Base-by-base conservation (phyloP, 2,113 vertebrate genomes). In the Chascanopsetta lugubris region DNA sequence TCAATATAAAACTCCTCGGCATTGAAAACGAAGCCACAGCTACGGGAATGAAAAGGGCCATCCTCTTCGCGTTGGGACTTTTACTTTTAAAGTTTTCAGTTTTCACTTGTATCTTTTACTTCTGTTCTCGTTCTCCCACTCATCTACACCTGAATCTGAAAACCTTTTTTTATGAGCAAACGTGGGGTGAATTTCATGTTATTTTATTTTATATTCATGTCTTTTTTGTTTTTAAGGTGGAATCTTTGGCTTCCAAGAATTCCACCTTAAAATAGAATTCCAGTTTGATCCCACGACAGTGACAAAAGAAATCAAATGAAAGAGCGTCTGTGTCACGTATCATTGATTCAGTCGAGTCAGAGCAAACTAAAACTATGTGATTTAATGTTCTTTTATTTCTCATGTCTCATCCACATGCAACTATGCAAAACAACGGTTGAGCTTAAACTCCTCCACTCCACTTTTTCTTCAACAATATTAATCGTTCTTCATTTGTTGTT, bases 61-160 rank as follows among this genome's bases (percentile, higher is more conserved):
- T 45, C 59, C 25, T 85, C 65, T 62, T 47, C 18, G 75, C 26
- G 69, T 55, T 88, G 18, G 69, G 54, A 76, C 75, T 56, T 70
- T 89, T 90, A 36, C 46, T 69, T 98, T 98, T 98, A 97, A 93
- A 94, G 92, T 91, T 91, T 85, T 74, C 36, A 10, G 61, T 2
- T 38, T 74, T 69, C 54, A 21, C 42, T 78, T 73, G 29, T 61
- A 25, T 49, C n/a, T 21, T 46, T 60, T 61, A 25, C 27, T 6
- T 65, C 55, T 47, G 58, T 56, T 42, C n/a, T n/a, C n/a, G 43
- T 50, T 8, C 20, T 17, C 13, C 13, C 21, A n/a, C 18, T 49
- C 18, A 64, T 48, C 15, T 8, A 27, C 9, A 67, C 13, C 10
- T 48, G 15, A 55, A 36, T 43, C 57, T 32, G n/a, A 42, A 42